Conservation (phyloP, 1,140 invertebrate genomes). For the Neoseiulus cucumeris region DNA sequence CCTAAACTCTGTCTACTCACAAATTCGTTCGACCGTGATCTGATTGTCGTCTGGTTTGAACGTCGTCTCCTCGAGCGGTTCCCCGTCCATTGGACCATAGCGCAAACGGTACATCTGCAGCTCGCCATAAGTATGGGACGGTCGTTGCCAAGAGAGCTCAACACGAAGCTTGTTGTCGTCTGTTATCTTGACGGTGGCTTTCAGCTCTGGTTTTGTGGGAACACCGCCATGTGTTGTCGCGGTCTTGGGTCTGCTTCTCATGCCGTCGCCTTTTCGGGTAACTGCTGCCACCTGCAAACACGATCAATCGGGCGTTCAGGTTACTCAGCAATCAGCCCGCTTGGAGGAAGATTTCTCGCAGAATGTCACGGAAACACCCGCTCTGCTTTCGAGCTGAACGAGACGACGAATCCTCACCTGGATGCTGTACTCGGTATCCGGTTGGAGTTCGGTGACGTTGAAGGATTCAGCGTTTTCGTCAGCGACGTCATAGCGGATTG, state of each 20-base stretch:
- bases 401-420: slow-evolving; percentile 17
- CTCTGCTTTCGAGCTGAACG: not conserved
- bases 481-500: slow-evolving; percentile 45
- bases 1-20: slow-evolving; percentile 21
- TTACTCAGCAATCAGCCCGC: too few species aligned
- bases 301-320: too few species aligned
- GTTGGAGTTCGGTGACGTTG: slow-evolving; percentile 67
- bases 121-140: slow-evolving; percentile 64
- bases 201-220: slow-evolving; percentile 61
- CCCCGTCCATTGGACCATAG: slow-evolving; percentile 65
- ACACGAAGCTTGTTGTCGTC: slow-evolving; percentile 38
- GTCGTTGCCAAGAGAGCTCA: slow-evolving; percentile 71
- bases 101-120: slow-evolving; percentile 60
- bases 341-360: too few species aligned
- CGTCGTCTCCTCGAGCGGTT: slow-evolving; percentile 33
- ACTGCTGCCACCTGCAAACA: slow-evolving; percentile 75
- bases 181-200: slow-evolving; percentile 58
- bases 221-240: slow-evolving; percentile 81
- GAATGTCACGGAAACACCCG: too few species aligned
- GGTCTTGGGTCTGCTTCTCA: slow-evolving; percentile 53
- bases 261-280: slow-evolving; percentile 82
- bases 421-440: slow-evolving; percentile 68
- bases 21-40: slow-evolving; percentile 37
- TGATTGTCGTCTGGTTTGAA: slow-evolving; percentile 39
- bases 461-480: slow-evolving; percentile 51